A percentile compares a stretch with the other conserved stretches of the same genome.
Evolutionary conservation across 2,113 vertebrate genomes (phyloP).

Genomic region (Picathartes gymnocephalus): DNA sequence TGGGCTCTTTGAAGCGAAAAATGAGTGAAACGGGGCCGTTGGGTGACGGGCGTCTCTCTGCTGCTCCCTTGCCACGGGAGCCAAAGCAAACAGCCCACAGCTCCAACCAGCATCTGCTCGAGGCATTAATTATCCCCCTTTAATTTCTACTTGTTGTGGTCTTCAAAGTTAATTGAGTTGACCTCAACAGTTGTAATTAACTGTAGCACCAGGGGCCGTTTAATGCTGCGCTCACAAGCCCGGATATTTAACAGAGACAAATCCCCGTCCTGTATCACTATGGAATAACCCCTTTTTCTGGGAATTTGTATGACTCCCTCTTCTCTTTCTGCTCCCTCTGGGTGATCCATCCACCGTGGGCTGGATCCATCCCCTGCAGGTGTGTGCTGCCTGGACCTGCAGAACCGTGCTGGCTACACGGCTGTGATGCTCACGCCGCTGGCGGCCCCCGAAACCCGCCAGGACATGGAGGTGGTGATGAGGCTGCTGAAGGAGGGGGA

Average conservation of each 20-base stretch:
- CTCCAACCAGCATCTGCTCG: not conserved
- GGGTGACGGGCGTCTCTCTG: not conserved
- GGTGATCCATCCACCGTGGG: rapidly evolving
- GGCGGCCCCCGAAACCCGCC: conserved; percentile 80
- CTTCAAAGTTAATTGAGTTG: not conserved
- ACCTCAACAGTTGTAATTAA: not conserved
- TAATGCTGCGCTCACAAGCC: not conserved
- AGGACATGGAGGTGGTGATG: conserved; percentile 91
- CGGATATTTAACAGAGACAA: not conserved
- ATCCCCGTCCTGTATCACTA: not conserved
- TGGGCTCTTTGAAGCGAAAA: not conserved
- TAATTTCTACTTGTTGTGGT: not conserved
- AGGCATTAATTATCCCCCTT: not conserved
- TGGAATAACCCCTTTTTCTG: not conserved
- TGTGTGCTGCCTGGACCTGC: conserved; percentile 80
- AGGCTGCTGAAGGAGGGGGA: conserved; percentile 86
- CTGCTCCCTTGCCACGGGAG: not conserved
- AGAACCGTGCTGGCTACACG: conserved; percentile 94
- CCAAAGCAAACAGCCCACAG: not conserved
- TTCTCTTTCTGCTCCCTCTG: not conserved
- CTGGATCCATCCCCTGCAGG: conserved; percentile 32
- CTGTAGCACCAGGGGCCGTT: not conserved
- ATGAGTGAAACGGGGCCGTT: rapidly evolving
- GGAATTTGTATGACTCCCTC: not conserved
- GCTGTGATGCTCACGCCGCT: conserved; percentile 93